Evolutionary conservation across 2,797 vertebrate genomes (phyloP).

Genomic region (Alauda arvensis): DNA sequence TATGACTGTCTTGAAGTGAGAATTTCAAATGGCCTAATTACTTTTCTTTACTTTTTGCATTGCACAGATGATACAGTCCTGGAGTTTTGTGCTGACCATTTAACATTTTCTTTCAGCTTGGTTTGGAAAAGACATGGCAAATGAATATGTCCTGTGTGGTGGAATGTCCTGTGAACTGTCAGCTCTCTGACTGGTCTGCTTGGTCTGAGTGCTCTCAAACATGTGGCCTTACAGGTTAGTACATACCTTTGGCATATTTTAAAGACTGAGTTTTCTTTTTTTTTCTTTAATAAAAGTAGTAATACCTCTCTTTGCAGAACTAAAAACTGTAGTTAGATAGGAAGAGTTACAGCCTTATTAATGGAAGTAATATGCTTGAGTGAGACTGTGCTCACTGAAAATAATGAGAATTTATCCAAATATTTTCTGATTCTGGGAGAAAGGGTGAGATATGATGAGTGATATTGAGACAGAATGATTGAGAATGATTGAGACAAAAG

Average conservation of each 20-base stretch:
- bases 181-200: conserved; percentile 91
- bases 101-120: conserved; percentile 72
- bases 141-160: conserved; percentile 92
- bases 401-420: background rate
- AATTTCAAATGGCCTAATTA: background rate
- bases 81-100: background rate
- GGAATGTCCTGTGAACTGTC: conserved; percentile 96
- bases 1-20: background rate
- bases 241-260: background rate
- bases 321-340: background rate
- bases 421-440: background rate
- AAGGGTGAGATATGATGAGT: background rate
- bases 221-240: conserved; percentile 89
- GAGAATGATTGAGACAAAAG: background rate
- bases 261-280: background rate
- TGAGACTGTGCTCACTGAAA: background rate
- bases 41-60: background rate
- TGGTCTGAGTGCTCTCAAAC: conserved; percentile 93
- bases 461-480: background rate
- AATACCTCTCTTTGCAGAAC: background rate
- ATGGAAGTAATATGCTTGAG: background rate
- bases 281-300: background rate
- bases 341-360: background rate
- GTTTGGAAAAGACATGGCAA: conserved; percentile 90
- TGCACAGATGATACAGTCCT: background rate